A percentile compares a stretch with the other conserved stretches of the same genome.
These are phyloP conservation scores for Oreochromis mossambicus DNA, from an alignment of 2,797 vertebrate genomes.

Conservation along the genomic window DNA sequence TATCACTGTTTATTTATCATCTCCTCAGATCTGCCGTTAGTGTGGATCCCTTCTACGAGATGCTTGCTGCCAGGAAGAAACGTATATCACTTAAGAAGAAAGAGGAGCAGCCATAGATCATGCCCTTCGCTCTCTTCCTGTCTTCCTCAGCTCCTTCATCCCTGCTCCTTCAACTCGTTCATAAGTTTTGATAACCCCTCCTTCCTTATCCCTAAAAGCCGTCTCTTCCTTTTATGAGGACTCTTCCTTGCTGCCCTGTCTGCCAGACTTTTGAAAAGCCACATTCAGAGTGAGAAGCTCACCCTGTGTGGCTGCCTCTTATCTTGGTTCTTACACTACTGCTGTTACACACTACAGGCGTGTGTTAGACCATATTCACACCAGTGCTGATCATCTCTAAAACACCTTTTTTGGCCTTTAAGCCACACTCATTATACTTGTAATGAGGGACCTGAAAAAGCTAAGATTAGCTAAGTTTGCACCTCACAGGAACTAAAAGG, in stretches of 20 bases:
- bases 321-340: conserved; percentile 11
- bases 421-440: background rate
- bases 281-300: conserved; percentile 27
- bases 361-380: conserved; percentile 25
- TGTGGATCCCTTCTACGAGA: conserved; percentile 94
- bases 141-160: conserved; percentile 20
- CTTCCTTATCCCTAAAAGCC: background rate
- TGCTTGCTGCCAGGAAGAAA: conserved; percentile 92
- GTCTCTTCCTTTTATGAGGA: conserved; percentile 7
- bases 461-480: background rate
- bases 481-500: background rate
- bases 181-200: background rate
- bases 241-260: conserved; percentile 31
- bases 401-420: background rate
- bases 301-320: conserved; percentile 10
- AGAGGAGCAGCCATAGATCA: conserved; percentile 79
- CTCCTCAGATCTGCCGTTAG: conserved; percentile 85
- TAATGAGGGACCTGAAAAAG: background rate
- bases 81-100: conserved; percentile 95
- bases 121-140: background rate
- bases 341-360: conserved; percentile 17
- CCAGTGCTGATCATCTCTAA: background rate
- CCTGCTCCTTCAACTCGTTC: background rate
- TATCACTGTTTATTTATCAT: background rate
- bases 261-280: conserved; percentile 34